A percentile compares a stretch with the other conserved stretches of the same genome.
Evolutionary conservation across 1,140 invertebrate species (phyloP).

Genomic region (Mya arenaria): DNA sequence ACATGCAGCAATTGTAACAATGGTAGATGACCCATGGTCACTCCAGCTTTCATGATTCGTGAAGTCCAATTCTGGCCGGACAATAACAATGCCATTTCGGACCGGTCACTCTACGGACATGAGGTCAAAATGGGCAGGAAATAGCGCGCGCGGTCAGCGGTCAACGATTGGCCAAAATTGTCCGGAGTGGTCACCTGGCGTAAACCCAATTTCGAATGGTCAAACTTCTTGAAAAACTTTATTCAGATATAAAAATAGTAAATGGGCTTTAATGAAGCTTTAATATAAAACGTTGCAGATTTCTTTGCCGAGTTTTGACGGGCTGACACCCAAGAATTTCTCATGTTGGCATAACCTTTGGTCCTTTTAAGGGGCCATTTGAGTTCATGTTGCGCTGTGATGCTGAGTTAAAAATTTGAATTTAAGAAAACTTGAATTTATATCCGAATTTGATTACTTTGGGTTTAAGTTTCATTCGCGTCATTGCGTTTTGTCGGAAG

Average conservation of each 20-base stretch:
- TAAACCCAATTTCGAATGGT: slow-evolving; percentile 15
- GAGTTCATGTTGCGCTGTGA: not conserved
- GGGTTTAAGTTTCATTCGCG: too few species aligned
- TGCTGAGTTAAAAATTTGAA: too few species aligned
- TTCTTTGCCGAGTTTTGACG: not conserved
- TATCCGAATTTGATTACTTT: too few species aligned
- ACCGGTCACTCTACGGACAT: slow-evolving; percentile 50
- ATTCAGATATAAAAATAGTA: slow-evolving; percentile 49
- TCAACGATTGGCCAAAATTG: slow-evolving; percentile 44
- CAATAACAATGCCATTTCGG: slow-evolving; percentile 50
- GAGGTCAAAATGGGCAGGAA: slow-evolving; percentile 37
- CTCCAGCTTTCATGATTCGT: slow-evolving; percentile 46
- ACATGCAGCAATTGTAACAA: slow-evolving; percentile 24
- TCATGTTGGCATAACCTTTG: slow-evolving; percentile 6
- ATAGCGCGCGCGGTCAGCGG: slow-evolving; percentile 39
- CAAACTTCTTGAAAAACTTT: slow-evolving; percentile 50
- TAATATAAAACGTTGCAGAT: slow-evolving; percentile 1
- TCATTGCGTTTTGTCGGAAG: too few species aligned
- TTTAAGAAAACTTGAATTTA: too few species aligned
- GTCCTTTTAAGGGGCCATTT: not conserved
- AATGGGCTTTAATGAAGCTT: slow-evolving; percentile 22
- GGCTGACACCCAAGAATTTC: not conserved
- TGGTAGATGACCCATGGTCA: slow-evolving; percentile 43
- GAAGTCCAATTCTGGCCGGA: slow-evolving; percentile 41
- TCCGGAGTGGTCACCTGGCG: slow-evolving; percentile 48